phyloP scores from a whole-genome alignment of 2,797 vertebrate genomes.

The Sarcophilus harrisii region DNA sequence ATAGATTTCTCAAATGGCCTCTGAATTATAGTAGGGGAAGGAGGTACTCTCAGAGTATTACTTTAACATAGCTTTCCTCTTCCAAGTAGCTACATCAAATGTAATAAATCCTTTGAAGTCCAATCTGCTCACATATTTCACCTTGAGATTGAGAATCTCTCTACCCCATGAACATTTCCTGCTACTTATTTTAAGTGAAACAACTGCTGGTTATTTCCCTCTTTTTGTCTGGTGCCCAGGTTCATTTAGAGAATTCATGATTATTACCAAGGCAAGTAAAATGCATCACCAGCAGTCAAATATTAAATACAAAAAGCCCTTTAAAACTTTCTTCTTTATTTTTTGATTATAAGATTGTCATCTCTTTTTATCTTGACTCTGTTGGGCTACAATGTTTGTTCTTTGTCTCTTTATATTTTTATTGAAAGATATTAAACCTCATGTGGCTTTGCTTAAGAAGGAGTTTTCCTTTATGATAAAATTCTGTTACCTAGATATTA shows the following conservation, averaged over 20 bases:
- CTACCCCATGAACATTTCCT: no score
- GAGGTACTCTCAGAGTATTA: neutral
- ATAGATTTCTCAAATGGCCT: neutral
- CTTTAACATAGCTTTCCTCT: neutral
- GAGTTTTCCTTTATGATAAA: conserved; percentile 57
- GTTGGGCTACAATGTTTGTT: neutral
- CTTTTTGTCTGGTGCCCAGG: neutral
- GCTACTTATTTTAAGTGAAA: neutral
- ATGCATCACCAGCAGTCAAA: conserved; percentile 7
- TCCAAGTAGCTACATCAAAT: neutral
- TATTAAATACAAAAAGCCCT: neutral
- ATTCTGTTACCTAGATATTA: conserved; percentile 9
- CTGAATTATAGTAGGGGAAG: neutral
- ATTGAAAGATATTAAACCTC: conserved; percentile 1
- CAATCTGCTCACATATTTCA: neutral
- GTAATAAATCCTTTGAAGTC: neutral
- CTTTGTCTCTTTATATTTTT: neutral
- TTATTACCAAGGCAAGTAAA: neutral
- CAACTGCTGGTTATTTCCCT: neutral
- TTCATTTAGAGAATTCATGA: conserved; percentile 16
- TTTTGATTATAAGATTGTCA: conserved; percentile 1
- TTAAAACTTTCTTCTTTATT: conserved; percentile 19
- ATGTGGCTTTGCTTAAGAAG: conserved; percentile 34
- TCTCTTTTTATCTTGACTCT: neutral
- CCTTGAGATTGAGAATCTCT: neutral